Percentiles rank a stretch among this genome's conserved stretches.
Evolutionary conservation across 2,888 invertebrate genomes (phyloP).

Genomic region (Trichogramma evanescens): DNA sequence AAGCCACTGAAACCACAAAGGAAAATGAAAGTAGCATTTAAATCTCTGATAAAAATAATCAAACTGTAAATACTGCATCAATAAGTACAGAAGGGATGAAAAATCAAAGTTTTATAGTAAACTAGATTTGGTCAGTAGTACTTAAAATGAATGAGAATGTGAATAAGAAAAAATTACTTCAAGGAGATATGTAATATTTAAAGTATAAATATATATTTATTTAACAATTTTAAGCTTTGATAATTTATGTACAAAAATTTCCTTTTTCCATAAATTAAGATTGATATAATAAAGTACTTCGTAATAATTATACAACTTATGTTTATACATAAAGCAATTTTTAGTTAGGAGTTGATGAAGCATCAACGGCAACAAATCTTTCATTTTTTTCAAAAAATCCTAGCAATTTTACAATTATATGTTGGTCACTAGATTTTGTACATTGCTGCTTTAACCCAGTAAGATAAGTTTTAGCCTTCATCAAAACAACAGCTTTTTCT

Average conservation of each 20-base stretch:
- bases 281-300: too few relatives aligned
- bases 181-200: background rate
- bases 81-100: too few relatives aligned
- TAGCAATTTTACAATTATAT: slow-evolving; percentile 32
- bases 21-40: background rate
- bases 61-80: background rate
- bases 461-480: slow-evolving; percentile 36
- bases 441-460: slow-evolving; percentile 31
- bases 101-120: too few relatives aligned
- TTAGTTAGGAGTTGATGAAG: slow-evolving; percentile 10
- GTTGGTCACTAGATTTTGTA: slow-evolving; percentile 29
- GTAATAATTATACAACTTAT: background rate
- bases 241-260: slow-evolving; percentile 9
- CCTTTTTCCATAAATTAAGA: too few relatives aligned
- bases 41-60: slow-evolving; percentile 1
- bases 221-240: slow-evolving; percentile 1
- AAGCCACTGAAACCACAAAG: slow-evolving; percentile 23
- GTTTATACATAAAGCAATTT: background rate
- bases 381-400: slow-evolving; percentile 33
- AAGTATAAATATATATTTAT: background rate
- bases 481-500: slow-evolving; percentile 40
- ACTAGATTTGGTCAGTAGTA: too few relatives aligned
- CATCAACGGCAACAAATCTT: slow-evolving; percentile 11
- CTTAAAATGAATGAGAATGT: too few relatives aligned
- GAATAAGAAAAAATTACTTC: too few relatives aligned